These are phyloP conservation scores for Suillia variegata DNA, from an alignment of 2,888 invertebrate species.

Conservation along the genomic window DNA sequence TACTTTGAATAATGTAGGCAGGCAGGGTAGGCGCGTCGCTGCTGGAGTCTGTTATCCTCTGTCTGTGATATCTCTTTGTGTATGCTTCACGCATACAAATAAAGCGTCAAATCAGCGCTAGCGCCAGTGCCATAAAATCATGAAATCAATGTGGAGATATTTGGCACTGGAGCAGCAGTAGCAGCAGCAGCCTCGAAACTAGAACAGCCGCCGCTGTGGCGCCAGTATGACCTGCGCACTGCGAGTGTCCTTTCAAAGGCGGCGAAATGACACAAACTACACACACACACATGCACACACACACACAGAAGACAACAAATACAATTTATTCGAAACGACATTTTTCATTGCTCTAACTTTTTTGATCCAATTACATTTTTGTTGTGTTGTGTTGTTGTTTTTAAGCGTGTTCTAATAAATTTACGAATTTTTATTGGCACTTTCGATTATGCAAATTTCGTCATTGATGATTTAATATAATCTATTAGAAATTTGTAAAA, in stretches of 20 bases:
- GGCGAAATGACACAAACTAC: neutral
- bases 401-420: too few relatives aligned
- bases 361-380: too few relatives aligned
- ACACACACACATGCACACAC: too few relatives aligned
- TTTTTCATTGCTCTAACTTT: too few relatives aligned
- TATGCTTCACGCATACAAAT: neutral
- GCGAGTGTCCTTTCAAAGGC: neutral
- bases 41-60: constrained; percentile 10
- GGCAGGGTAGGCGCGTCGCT: neutral
- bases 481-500: too few relatives aligned
- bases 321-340: too few relatives aligned
- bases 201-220: constrained; percentile 51
- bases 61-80: neutral
- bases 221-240: constrained; percentile 49
- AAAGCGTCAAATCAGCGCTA: neutral
- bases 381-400: too few relatives aligned
- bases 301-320: too few relatives aligned
- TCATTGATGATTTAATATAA: too few relatives aligned
- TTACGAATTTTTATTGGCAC: too few relatives aligned
- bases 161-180: neutral
- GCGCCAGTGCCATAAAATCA: neutral
- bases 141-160: neutral
- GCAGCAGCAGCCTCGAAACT: constrained; percentile 38
- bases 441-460: too few relatives aligned
- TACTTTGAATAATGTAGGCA: too few relatives aligned